Conservation (phyloP, 1,140 invertebrate genomes). For the Lerema accius region DNA sequence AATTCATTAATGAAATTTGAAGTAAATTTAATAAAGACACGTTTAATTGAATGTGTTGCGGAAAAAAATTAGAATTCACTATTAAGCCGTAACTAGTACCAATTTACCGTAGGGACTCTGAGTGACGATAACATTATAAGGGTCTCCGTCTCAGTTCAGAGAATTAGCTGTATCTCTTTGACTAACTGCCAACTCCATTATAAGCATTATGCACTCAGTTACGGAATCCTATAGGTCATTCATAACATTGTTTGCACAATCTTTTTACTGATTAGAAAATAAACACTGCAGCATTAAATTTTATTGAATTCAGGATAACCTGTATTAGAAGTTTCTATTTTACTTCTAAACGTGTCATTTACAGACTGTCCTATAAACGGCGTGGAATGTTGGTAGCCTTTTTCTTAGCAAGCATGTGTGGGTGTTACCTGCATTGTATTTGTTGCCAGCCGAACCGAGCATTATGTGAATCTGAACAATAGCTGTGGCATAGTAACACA, state of each 20-base stretch:
- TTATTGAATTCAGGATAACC: too few relatives aligned
- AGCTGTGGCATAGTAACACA: constrained; percentile 18
- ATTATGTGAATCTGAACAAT: constrained; percentile 29
- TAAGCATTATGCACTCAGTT: neutral
- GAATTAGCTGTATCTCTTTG: neutral
- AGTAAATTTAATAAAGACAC: too few relatives aligned
- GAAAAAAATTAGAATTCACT: too few relatives aligned
- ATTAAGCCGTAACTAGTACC: too few relatives aligned
- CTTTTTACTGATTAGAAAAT: too few relatives aligned
- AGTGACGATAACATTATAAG: too few relatives aligned
- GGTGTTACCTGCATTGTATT: constrained; percentile 27
- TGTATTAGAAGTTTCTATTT: too few relatives aligned
- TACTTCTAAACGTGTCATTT: neutral
- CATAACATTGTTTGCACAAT: too few relatives aligned
- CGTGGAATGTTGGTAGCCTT: constrained; percentile 2
- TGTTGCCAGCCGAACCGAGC: constrained; percentile 6
- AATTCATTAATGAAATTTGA: too few relatives aligned
- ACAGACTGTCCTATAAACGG: constrained; percentile 6
- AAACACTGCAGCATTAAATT: too few relatives aligned
- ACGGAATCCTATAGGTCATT: neutral
- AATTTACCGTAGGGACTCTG: too few relatives aligned
- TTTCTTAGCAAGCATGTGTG: constrained; percentile 6
- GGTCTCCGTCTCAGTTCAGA: neutral
- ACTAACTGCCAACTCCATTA: neutral
- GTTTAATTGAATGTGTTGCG: too few relatives aligned